These are phyloP conservation scores for Limnothrissa miodon DNA, from an alignment of 2,113 vertebrate species.

Conservation along the genomic window DNA sequence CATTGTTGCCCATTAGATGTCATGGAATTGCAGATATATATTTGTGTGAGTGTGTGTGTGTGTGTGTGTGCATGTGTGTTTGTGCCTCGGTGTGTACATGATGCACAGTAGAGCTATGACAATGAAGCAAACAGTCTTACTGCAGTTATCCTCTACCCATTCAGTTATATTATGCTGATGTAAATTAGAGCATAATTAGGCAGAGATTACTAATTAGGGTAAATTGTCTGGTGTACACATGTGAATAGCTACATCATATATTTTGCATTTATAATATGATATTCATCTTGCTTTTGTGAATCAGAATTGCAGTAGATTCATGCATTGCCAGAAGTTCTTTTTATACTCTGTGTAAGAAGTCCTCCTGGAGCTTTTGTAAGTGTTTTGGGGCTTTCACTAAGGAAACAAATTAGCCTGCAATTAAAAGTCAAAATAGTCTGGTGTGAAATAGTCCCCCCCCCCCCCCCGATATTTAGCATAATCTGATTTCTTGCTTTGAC, in stretches of 20 bases:
- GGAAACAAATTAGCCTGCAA: slow-evolving; percentile 4
- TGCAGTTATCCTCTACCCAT: background rate
- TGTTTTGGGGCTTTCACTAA: background rate
- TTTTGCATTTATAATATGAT: background rate
- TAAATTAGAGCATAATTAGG: slow-evolving; percentile 6
- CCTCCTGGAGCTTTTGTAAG: background rate
- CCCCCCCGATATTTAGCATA: background rate
- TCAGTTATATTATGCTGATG: background rate
- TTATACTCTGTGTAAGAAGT: background rate
- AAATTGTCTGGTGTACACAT: slow-evolving; percentile 5
- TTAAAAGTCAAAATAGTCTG: slow-evolving; percentile 1
- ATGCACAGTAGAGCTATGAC: no score
- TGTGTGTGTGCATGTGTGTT: background rate
- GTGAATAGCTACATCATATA: background rate
- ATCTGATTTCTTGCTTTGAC: slow-evolving; percentile 30
- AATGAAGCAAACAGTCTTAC: background rate
- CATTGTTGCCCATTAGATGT: background rate
- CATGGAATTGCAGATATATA: background rate
- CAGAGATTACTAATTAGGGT: background rate
- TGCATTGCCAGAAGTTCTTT: background rate
- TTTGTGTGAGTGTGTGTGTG: background rate
- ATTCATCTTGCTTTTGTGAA: background rate
- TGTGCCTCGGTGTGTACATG: background rate
- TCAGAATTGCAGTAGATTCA: background rate
- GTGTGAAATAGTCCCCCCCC: background rate